Percentiles rank a stretch among this genome's conserved stretches.
These are phyloP conservation scores for Pogona vitticeps DNA, from an alignment of 2,113 vertebrate genomes.

Conservation along the genomic window DNA sequence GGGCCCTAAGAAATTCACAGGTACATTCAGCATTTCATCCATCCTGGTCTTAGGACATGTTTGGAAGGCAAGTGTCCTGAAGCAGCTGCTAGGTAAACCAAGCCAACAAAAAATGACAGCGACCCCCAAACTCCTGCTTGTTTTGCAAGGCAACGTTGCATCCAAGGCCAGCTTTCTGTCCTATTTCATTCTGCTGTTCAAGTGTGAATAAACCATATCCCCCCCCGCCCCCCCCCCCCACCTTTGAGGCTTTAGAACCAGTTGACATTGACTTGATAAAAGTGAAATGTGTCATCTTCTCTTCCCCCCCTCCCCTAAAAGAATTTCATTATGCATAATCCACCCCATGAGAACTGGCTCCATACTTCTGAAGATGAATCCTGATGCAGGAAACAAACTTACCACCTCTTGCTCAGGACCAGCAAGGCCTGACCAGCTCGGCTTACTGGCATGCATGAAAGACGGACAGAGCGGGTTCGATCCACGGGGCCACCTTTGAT, in stretches of 20 bases:
- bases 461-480: constrained; percentile 51
- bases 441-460: constrained; percentile 38
- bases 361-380: constrained; percentile 60
- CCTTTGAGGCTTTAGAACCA: constrained; percentile 79
- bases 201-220: constrained; percentile 74
- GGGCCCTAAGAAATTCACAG: constrained; percentile 65
- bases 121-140: constrained; percentile 73
- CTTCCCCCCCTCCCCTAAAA: background rate
- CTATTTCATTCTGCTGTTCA: constrained; percentile 72
- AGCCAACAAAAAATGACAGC: constrained; percentile 71
- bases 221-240: constrained; percentile 18
- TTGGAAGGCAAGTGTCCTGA: constrained; percentile 77
- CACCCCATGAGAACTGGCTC: constrained; percentile 60
- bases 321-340: constrained; percentile 69
- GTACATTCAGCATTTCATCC: constrained; percentile 78
- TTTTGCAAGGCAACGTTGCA: constrained; percentile 82
- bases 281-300: constrained; percentile 66
- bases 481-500: constrained; percentile 44
- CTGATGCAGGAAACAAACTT: constrained; percentile 67
- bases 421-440: constrained; percentile 42
- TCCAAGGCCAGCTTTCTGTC: constrained; percentile 75
- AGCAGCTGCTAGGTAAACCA: constrained; percentile 69
- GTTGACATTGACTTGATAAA: constrained; percentile 73
- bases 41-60: constrained; percentile 72
- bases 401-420: constrained; percentile 48